Evolutionary conservation across 35 echinoderm and acorn worm genomes (phyloP), one percentile per base, ranked within the genome.

Genomic region (Heliocidaris tuberculata): DNA sequence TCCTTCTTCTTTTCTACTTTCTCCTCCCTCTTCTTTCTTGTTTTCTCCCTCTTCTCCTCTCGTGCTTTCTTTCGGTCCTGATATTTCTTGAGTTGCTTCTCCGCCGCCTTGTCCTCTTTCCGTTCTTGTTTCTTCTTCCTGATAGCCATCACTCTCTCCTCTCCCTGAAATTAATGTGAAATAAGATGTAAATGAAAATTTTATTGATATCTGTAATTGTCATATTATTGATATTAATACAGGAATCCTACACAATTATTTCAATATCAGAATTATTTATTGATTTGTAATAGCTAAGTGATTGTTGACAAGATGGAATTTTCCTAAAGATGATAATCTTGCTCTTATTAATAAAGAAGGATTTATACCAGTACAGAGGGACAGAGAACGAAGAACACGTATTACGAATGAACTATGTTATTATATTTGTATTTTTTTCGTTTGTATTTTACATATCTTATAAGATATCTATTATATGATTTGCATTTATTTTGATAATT

Each of bases 41-140:
- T 93, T 31, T 59, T 59, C 29, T 59, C 17, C 13, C 91, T 49
- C 29, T 49, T 59, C 2, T 50, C 91, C 52, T 94, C 86, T 88
- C 94, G 88, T 48, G 30, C 90, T 48, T 35, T 61, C 59, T 94
- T 86, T n/a, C 85, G 78, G 24, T 94, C 60, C 92, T 95, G 59
- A 19, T 92, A 30, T 90, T 94, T 96, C 9, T 96, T 96, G 48
- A 94, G 17, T 56, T 96, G 89, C 48, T 94, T 96, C 78, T 97
- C 70, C 48, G 49, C 50, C 54, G 96, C 71, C 94, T 92, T 94
- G 4, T 85, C 90, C 86, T 94, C 95, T 86, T 97, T 96, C 65
- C 60, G 31, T 21, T 78, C 92, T 52, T 95, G 54, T 29, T 94
- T 86, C 29, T 97, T 97, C 48, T 94, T 32, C 54, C 96, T 27